A percentile compares a stretch with the other conserved stretches of the same genome.
Evolutionary conservation across 2,113 vertebrate species (phyloP).

Genomic region (Mus spicilegus): DNA sequence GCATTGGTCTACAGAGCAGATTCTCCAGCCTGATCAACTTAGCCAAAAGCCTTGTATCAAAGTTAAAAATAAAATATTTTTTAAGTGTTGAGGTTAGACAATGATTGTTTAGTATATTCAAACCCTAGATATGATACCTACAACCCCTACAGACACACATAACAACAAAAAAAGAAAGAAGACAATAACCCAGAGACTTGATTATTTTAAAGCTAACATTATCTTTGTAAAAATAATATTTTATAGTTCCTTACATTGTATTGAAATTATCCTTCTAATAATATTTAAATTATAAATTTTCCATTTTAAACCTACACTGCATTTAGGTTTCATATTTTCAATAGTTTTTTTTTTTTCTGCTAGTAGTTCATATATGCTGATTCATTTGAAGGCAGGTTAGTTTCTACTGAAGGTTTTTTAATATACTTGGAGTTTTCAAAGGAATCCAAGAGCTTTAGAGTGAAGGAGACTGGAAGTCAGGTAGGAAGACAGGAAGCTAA

Average conservation of each 20-base stretch:
- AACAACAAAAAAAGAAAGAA: not conserved
- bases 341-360: not conserved
- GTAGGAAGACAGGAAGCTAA: not conserved
- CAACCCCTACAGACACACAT: not conserved
- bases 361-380: not conserved
- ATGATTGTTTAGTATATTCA: not conserved
- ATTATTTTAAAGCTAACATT: not conserved
- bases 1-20: not conserved
- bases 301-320: not conserved
- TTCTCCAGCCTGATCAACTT: not conserved
- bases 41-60: not conserved
- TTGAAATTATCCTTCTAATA: not conserved
- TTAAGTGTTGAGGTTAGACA: not conserved
- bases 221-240: not conserved
- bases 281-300: constrained; percentile 36
- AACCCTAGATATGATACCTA: not conserved
- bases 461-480: not conserved
- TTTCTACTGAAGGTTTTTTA: not conserved
- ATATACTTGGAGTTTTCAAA: not conserved
- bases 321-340: not conserved
- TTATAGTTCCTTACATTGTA: not conserved
- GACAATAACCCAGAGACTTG: not conserved
- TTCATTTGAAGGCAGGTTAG: not conserved
- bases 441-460: not conserved
- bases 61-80: not conserved